Evolutionary conservation across 2,888 invertebrate species (phyloP), one percentile per base, ranked within the genome.

Genomic region (Tipula unca): DNA sequence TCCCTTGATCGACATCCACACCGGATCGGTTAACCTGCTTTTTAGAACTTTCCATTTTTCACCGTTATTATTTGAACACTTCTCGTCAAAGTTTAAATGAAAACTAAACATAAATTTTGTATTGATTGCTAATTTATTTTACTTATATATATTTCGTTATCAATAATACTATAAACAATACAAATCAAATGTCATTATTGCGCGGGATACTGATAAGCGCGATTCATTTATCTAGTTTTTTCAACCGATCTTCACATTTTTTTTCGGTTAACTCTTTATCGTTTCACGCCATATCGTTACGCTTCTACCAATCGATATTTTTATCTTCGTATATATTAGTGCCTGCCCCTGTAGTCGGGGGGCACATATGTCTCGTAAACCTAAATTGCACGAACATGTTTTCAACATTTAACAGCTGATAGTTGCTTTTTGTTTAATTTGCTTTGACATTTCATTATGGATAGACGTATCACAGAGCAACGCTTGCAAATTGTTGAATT

Each of bases 191-290:
- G n/a, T n/a, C n/a, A n/a, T n/a, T n/a, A n/a, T n/a, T n/a, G n/a
- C n/a, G n/a, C n/a, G n/a, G n/a, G n/a, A n/a, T n/a, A n/a, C n/a
- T n/a, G n/a, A n/a, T n/a, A n/a, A n/a, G n/a, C n/a, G n/a, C n/a
- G n/a, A 69, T 10, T 69, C n/a, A 69, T n/a, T 69, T 69, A 69
- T 69, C 69, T 69, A 69, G 48, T 85, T 86, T 86, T n/a, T 86
- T 85, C 32, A 86, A 20, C 86, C 86, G 85, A 14, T 85, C 29
- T 25, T 39, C 82, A 87, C 86, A 82, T 86, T 87, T 85, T 86
- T 87, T 85, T 87, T 87, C 35, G 86, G 87, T 85, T 86, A 88
- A 86, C 87, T 89, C 29, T 88, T 88, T 17, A 88, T 87, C 42
- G 29, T 85, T 42, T 42, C 82, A 85, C 14, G 25, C 25, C n/a